These are phyloP conservation scores for Liparis tanakae DNA, from an alignment of 2,797 vertebrate species.

Conservation along the genomic window DNA sequence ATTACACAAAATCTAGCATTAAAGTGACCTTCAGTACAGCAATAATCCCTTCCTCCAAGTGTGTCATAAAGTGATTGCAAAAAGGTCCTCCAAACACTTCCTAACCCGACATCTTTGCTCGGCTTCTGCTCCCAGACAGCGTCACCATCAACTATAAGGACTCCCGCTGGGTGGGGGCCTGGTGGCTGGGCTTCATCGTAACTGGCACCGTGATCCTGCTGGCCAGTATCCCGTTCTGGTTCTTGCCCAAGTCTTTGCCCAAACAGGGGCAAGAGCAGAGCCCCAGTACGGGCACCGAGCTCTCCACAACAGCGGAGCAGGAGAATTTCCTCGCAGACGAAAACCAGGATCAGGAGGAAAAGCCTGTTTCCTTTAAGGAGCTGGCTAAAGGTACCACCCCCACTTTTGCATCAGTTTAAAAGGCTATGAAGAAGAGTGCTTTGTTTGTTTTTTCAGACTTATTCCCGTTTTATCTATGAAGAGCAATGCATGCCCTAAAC, in stretches of 20 bases:
- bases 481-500: neutral
- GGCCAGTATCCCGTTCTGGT: constrained; percentile 88
- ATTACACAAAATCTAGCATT: neutral
- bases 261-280: constrained; percentile 74
- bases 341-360: constrained; percentile 44
- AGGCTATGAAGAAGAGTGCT: neutral
- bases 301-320: constrained; percentile 62
- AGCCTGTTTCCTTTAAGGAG: constrained; percentile 57
- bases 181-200: constrained; percentile 91
- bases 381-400: constrained; percentile 79
- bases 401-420: neutral
- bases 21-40: neutral
- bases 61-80: neutral
- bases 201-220: constrained; percentile 81
- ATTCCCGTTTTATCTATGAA: neutral
- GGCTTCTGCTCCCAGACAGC: constrained; percentile 73
- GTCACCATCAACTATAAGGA: constrained; percentile 87
- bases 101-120: neutral
- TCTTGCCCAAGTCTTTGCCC: constrained; percentile 85
- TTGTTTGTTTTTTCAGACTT: neutral
- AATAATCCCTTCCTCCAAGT: neutral
- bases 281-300: constrained; percentile 55
- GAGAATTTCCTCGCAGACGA: constrained; percentile 76
- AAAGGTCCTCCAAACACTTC: neutral
- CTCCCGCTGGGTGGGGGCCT: constrained; percentile 91